These are phyloP conservation scores for Catalaphyllia jardinei DNA, from an alignment of 64 coral and sea anemone genomes.

Conservation along the genomic window DNA sequence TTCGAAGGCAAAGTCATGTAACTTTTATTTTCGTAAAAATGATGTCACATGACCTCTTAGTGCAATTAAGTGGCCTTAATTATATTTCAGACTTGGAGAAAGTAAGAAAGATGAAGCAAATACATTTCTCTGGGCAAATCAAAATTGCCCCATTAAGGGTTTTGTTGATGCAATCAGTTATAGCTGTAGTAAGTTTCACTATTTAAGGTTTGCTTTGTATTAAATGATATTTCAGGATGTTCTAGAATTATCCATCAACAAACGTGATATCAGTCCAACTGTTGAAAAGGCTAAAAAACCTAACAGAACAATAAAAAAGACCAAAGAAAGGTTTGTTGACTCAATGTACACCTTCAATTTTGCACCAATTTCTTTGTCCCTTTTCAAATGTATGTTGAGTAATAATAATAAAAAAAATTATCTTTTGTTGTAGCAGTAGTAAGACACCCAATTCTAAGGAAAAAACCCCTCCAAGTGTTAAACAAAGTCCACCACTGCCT, in stretches of 20 bases:
- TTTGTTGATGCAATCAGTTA: no score
- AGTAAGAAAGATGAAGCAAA: no score
- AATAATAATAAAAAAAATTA: background rate
- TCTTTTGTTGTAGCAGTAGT: background rate
- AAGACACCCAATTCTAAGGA: background rate
- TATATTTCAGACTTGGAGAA: no score
- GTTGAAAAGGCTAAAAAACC: background rate
- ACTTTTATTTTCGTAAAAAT: no score
- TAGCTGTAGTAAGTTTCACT: no score
- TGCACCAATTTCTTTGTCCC: background rate
- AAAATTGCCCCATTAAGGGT: no score
- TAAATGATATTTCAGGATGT: slow-evolving; percentile 7
- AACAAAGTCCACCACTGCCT: background rate
- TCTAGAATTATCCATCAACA: background rate
- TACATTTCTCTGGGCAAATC: no score
- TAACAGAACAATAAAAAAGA: background rate
- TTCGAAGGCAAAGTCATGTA: no score
- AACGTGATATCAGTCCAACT: background rate
- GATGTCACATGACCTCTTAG: no score
- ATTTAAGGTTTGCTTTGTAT: background rate
- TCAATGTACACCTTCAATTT: background rate
- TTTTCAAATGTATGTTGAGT: background rate
- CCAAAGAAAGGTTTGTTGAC: background rate
- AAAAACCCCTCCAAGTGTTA: background rate
- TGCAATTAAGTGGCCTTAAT: no score